Base-by-base conservation (phyloP, 2,113 vertebrate species). In the Stictonetta naevosa region DNA sequence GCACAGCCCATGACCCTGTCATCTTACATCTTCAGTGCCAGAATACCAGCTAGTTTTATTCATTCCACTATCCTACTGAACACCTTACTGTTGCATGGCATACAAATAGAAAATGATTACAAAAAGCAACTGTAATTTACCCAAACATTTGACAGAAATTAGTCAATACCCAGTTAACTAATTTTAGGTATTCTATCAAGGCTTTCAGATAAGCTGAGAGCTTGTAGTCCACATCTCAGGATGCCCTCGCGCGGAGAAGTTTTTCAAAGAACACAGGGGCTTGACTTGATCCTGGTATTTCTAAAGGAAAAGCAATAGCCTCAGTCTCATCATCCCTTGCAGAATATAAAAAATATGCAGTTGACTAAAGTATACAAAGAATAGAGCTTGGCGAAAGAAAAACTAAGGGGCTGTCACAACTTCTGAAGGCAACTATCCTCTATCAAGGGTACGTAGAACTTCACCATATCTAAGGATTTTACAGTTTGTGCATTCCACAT, bases 11-110 rank as follows among this genome's bases (percentile, higher is more conserved):
- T 0, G 5, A 44, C 12, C 8, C 25, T 1, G 2, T 4, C 19
- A 34, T 44, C 23, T 85, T 53, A 11, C 25, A 19, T 7, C 6
- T 38, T 79, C 4, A 63, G 23, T 13, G 12, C 14, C 9, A 3
- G 2, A 31, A 60, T 8, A 53, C 1, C 38, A 62, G 19, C 15
- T 28, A 23, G 3, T 50, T 48, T 52, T 11, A 80, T 13, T 14
- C 18, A 29, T 3, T 1, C 31, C 55, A 15, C 58, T 7, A 6
- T 4, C 26, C 2, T 25, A 15, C 17, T 20, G 13, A 69, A 9
- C 18, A n/a, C 52, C 18, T 5, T 0, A 3, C 7, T 20, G 4
- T 4, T 16, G 16, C 17, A 48, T 1, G 1, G 3, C 1, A 6
- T 2, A 1, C 48, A 4, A 83, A 31, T 1, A 50, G 0, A 22